Evolutionary conservation across 2,113 vertebrate genomes (phyloP).

Genomic region (Synchiropus splendidus): DNA sequence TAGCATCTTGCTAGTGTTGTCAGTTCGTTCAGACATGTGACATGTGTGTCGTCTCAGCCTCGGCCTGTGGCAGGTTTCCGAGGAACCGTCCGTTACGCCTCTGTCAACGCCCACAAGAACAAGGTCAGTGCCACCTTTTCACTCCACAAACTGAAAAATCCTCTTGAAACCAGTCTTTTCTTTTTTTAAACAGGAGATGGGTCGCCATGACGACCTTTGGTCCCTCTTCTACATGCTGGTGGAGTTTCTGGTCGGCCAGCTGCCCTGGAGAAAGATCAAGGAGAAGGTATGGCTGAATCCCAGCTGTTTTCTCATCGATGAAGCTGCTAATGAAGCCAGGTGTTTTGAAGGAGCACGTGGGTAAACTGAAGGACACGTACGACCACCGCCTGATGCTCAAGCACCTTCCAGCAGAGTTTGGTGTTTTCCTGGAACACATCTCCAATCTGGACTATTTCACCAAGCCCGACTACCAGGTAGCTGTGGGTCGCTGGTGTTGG

Average conservation of each 20-base stretch:
- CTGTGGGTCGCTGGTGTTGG: no score
- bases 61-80: slow-evolving; percentile 93
- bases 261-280: slow-evolving; percentile 99
- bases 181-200: slow-evolving; percentile 82
- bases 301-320: not conserved
- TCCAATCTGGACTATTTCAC: slow-evolving; percentile 91
- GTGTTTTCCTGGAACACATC: slow-evolving; percentile 88
- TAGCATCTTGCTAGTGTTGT: not conserved
- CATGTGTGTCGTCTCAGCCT: slow-evolving; percentile 70
- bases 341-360: slow-evolving; percentile 84
- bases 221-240: slow-evolving; percentile 99
- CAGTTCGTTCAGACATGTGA: not conserved
- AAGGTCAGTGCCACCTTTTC: slow-evolving; percentile 66
- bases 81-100: slow-evolving; percentile 94
- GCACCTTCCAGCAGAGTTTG: slow-evolving; percentile 91
- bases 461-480: slow-evolving; percentile 95
- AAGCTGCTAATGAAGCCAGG: slow-evolving; percentile 6
- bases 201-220: slow-evolving; percentile 96
- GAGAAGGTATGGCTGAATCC: slow-evolving; percentile 78
- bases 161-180: not conserved
- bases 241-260: slow-evolving; percentile 92
- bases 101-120: slow-evolving; percentile 94
- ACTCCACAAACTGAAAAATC: not conserved
- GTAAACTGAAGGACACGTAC: slow-evolving; percentile 92
- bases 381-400: slow-evolving; percentile 95